Evolutionary conservation across 1,140 invertebrate genomes (phyloP).

Genomic region (Frieseomelitta varia): DNA sequence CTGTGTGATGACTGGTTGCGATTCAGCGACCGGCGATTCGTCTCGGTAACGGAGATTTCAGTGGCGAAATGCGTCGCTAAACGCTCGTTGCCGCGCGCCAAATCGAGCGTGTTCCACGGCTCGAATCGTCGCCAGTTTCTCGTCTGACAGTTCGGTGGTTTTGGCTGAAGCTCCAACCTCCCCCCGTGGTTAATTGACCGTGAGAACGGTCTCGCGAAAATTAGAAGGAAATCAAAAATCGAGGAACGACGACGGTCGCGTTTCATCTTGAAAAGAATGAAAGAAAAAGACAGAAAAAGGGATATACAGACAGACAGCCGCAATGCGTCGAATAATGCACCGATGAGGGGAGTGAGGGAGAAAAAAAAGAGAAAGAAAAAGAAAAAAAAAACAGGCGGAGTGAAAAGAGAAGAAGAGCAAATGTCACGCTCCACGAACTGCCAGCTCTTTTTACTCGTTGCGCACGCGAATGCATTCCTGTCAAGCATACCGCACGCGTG

Average conservation of each 20-base stretch:
- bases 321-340: slow-evolving; percentile 69
- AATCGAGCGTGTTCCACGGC: neutral
- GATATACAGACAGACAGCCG: slow-evolving; percentile 52
- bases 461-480: slow-evolving; percentile 61
- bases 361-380: neutral
- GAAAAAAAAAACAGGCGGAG: slow-evolving; percentile 8
- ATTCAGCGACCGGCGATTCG: slow-evolving; percentile 51
- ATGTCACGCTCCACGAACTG: slow-evolving; percentile 63
- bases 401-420: slow-evolving; percentile 62
- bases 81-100: slow-evolving; percentile 33
- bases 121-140: neutral
- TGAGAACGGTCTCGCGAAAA: too few relatives aligned
- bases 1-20: neutral
- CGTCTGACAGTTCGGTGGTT: neutral
- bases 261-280: slow-evolving; percentile 44
- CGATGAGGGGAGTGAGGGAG: slow-evolving; percentile 13
- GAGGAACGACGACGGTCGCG: neutral
- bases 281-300: neutral
- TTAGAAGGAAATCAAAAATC: neutral
- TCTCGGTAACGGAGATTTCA: slow-evolving; percentile 26
- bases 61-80: neutral
- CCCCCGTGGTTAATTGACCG: neutral
- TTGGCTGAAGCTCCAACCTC: neutral
- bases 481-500: slow-evolving; percentile 61
- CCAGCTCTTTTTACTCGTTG: slow-evolving; percentile 54